Evolutionary conservation across 2,888 invertebrate species (phyloP).

Genomic region (Drosophila birchii): DNA sequence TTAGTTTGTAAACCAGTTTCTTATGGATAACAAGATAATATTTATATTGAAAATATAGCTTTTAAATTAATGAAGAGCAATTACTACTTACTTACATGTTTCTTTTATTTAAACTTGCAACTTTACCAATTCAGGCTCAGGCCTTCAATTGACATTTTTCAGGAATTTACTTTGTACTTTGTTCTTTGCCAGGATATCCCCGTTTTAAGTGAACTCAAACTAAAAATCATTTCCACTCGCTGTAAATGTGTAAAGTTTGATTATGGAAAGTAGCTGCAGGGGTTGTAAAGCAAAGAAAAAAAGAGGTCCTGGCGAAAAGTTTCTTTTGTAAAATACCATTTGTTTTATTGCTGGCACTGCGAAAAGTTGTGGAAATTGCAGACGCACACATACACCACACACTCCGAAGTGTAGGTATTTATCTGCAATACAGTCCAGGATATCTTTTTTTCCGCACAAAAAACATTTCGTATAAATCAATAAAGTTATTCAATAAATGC

Average conservation of each 20-base stretch:
- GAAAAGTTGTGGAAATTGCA: slow-evolving; percentile 71
- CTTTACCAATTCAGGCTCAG: not conserved
- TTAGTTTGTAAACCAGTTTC: not conserved
- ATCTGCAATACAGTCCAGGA: slow-evolving; percentile 10
- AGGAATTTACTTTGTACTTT: not conserved
- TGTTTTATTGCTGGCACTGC: slow-evolving; percentile 71
- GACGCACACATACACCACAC: slow-evolving; percentile 26
- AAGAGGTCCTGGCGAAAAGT: slow-evolving; percentile 60
- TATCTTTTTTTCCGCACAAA: slow-evolving; percentile 1
- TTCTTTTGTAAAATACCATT: slow-evolving; percentile 72
- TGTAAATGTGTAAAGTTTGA: slow-evolving; percentile 74
- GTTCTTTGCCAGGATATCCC: not conserved
- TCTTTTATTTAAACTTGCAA: not conserved
- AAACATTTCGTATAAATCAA: slow-evolving; percentile 64
- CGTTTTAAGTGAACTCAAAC: slow-evolving; percentile 11
- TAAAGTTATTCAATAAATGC: slow-evolving; percentile 74
- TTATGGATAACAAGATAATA: not conserved
- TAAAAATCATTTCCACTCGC: slow-evolving; percentile 57
- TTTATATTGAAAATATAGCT: not conserved
- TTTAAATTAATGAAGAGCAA: not conserved
- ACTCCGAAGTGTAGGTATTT: slow-evolving; percentile 5
- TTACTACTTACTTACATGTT: not conserved
- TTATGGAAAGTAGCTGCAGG: slow-evolving; percentile 53
- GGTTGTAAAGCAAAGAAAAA: not conserved
- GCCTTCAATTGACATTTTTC: not conserved